Percentiles rank a stretch among this genome's conserved stretches.
Conservation (phyloP, 2,888 invertebrate species). For the Oscheius myriophilus region DNA sequence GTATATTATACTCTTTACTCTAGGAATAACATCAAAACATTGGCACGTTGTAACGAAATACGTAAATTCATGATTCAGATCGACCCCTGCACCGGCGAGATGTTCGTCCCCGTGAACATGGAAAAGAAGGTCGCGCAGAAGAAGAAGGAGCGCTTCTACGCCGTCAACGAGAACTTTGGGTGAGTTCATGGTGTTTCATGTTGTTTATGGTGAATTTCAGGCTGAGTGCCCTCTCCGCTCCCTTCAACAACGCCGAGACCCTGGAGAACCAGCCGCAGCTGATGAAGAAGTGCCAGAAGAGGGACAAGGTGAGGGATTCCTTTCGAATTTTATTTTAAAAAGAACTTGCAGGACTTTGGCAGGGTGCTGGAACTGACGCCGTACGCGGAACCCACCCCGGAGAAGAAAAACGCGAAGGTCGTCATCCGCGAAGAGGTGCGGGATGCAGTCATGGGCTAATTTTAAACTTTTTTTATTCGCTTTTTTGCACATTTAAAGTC, state of each 20-base stretch:
- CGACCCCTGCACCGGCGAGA: neutral
- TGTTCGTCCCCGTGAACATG: neutral
- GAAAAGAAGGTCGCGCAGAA: neutral
- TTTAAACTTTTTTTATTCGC: too few relatives aligned
- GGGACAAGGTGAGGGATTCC: neutral
- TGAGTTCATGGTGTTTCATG: neutral
- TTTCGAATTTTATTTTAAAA: neutral
- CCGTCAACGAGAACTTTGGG: conserved; percentile 9
- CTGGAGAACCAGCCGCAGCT: conserved; percentile 4
- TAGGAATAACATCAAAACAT: too few relatives aligned
- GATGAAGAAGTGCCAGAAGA: conserved; percentile 5
- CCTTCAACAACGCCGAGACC: neutral
- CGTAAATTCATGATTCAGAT: neutral
- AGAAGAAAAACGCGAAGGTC: neutral
- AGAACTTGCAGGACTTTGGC: conserved; percentile 6
- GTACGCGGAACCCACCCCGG: neutral
- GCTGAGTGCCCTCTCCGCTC: conserved; percentile 11
- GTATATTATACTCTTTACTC: too few relatives aligned
- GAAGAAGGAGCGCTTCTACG: neutral
- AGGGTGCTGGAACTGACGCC: conserved; percentile 6
- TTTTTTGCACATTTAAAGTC: too few relatives aligned
- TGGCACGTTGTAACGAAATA: too few relatives aligned
- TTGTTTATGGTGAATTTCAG: neutral
- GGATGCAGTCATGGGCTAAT: too few relatives aligned
- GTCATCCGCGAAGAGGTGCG: neutral